Conservation (phyloP, 2,888 invertebrate species). For the Willowsia nigromaculata region DNA sequence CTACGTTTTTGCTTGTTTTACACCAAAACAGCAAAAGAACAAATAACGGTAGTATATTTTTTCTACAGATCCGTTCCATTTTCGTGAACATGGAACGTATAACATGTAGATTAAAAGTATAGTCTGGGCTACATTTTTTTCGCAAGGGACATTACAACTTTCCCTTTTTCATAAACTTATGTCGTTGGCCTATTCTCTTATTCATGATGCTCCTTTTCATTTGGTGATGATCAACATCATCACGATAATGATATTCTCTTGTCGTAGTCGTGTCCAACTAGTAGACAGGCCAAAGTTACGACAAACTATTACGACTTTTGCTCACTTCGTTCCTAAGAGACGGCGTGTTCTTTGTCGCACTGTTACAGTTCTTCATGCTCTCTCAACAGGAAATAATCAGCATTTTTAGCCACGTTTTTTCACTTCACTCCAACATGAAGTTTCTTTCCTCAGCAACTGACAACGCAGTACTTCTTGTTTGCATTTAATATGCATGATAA, state of each 20-base stretch:
- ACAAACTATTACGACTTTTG: neutral
- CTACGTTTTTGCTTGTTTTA: neutral
- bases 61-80: too few relatives aligned
- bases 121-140: neutral
- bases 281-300: neutral
- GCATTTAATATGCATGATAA: neutral
- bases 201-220: slow-evolving; percentile 26
- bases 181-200: neutral
- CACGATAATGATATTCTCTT: neutral
- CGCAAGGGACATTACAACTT: slow-evolving; percentile 22
- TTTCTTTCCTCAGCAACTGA: neutral
- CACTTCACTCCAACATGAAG: neutral
- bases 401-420: slow-evolving; percentile 12
- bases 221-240: neutral
- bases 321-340: neutral
- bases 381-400: slow-evolving; percentile 17
- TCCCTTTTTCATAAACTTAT: neutral
- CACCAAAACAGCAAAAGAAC: neutral
- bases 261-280: slow-evolving; percentile 22
- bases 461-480: neutral
- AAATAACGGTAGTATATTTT: too few relatives aligned
- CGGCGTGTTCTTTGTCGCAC: neutral
- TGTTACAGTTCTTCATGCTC: neutral
- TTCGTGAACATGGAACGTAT: too few relatives aligned
- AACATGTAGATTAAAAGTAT: neutral